Evolutionary conservation across 2,113 vertebrate genomes (phyloP), one percentile per base, ranked within the genome.

Genomic region (Percina caprodes): DNA sequence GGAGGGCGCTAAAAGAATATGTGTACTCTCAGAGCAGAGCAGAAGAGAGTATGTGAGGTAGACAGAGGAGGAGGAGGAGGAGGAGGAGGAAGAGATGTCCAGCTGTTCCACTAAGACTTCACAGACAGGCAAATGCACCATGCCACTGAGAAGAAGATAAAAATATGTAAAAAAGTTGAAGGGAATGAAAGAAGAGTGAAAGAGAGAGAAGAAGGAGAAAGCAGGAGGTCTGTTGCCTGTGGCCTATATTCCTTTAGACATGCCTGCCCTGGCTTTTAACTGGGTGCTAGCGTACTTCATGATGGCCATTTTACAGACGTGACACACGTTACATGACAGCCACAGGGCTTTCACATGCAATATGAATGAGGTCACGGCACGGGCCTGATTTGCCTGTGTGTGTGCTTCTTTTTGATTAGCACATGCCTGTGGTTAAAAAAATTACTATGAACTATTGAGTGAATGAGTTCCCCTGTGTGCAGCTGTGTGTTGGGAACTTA

Each of bases 1-100:
- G 35, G 93, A 82, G 92, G 93, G 93, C 76, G 91, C 92, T 91
- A 88, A 84, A 84, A 88, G 93, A 85, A 88, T 91, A 69, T 62
- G 69, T 69, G 86, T 90, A 62, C 51, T 19, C 39, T 23, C n/a
- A 58, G 6, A 71, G n/a, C 1, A 45, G 79, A 88, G 79, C 39
- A 52, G 49, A 86, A 82, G 48, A 66, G 73, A 82, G 72, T 54
- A 5, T 68, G 70, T 6, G 62, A 76, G 76, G 65, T 8, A 74
- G 77, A 84, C 35, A 23, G 46, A 54, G 58, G 42, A 67, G 66
- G 11, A 69, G 78, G n/a, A n/a, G n/a, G 75, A 78, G 70, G 79
- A 83, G 48, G 75, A 76, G 70, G 79, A 83, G 48, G 78, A 77
- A 78, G 85, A 85, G 61, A 83, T 55, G 79, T 82, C 86, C 75